Evolutionary conservation across 1,140 invertebrate genomes (phyloP).

Genomic region (Heliconius eleuchia): DNA sequence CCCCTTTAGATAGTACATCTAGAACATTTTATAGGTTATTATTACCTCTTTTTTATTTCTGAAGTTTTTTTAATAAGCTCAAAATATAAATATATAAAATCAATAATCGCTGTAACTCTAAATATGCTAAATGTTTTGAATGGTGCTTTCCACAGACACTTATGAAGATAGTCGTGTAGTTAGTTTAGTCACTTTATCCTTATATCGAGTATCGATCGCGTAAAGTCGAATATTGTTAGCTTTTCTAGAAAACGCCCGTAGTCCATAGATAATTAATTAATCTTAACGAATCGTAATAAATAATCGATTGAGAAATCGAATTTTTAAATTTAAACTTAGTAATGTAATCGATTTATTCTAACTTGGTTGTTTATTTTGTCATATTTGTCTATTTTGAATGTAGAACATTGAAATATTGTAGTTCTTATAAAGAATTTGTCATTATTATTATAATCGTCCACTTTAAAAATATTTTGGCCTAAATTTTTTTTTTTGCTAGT

Average conservation of each 20-base stretch:
- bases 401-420: background rate
- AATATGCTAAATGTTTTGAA: constrained; percentile 25
- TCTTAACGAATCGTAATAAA: background rate
- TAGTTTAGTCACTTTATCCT: background rate
- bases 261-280: background rate
- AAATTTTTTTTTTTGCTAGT: background rate
- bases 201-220: background rate
- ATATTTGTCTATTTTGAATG: background rate
- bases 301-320: constrained; percentile 3
- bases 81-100: no score
- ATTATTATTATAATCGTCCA: background rate
- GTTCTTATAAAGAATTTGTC: constrained; percentile 1
- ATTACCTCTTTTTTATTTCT: no score
- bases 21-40: no score
- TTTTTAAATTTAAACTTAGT: constrained; percentile 3
- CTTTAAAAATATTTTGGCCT: background rate
- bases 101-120: background rate
- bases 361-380: background rate
- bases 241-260: background rate
- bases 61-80: no score
- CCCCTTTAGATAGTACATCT: no score
- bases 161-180: constrained; percentile 28
- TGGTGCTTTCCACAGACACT: constrained; percentile 32
- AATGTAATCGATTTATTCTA: background rate
- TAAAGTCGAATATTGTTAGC: constrained; percentile 12